Evolutionary conservation across 2,797 vertebrate species (phyloP), one percentile per base, ranked within the genome.

Genomic region (Paedocypris micromegethes): DNA sequence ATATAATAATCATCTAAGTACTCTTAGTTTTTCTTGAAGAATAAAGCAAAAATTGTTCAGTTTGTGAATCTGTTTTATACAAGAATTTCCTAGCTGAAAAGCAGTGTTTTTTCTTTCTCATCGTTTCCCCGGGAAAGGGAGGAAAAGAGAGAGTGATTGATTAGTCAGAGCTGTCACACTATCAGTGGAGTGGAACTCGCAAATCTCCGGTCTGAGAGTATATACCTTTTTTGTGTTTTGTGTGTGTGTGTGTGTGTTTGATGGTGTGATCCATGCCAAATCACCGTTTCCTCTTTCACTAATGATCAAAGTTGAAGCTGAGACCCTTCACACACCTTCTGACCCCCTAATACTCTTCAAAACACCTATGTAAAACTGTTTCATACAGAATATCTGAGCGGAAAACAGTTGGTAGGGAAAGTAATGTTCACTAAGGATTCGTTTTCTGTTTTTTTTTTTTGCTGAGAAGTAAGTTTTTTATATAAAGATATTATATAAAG

Each of bases 141-240:
- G 79, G 72, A 66, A 78, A 82, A 84, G 55, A 48, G 73, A 68
- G 59, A 0, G 82, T 88, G 85, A 91, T 86, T 86, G 87, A 92
- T 91, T 87, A 88, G 87, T 86, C 82, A 82, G 80, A 79, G 79
- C 82, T 84, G 88, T 88, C 84, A 82, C 77, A 83, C 78, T 86
- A 83, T 85, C 89, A 91, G 75, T 82, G 86, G 83, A 88, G 87
- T 90, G 88, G 90, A 91, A 91, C 90, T 49, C 52, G 87, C 72
- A 90, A 89, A 87, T 84, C 78, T 83, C 77, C 77, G 85, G 84
- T 81, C 66, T 41, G 7, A 63, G 42, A 64, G 65, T 47, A n/a
- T 41, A 59, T 68, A 49, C 38, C 58, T 49, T 63, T 71, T 48
- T 72, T 41, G 38, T 56, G 43, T 64, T 61, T 68, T 68, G 68